A percentile compares a stretch with the other conserved stretches of the same genome.
Conservation (phyloP, 2,797 vertebrate genomes). For the Diceros bicornis region DNA sequence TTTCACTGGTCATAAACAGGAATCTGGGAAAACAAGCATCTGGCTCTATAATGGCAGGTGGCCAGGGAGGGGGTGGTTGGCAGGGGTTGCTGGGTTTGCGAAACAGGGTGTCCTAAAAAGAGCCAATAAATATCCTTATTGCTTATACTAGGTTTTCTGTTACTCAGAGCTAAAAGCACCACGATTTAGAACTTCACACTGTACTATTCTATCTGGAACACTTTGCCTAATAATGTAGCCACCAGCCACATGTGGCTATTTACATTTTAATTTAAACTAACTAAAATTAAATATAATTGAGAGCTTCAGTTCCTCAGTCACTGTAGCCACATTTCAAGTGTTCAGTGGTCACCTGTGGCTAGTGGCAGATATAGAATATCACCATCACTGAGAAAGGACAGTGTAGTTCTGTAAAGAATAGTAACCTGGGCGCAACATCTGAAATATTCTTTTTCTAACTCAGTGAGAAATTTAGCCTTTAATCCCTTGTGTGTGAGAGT, state of each 20-base stretch:
- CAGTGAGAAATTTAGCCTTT: not conserved
- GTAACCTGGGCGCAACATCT: not conserved
- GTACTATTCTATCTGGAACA: not conserved
- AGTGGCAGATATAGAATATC: not conserved
- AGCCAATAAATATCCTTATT: not conserved
- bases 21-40: not conserved
- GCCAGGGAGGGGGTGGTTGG: not conserved
- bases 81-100: not conserved
- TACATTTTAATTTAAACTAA: slow-evolving; percentile 6
- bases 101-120: not conserved
- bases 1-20: not conserved
- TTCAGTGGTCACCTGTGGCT: not conserved
- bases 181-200: not conserved
- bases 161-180: not conserved
- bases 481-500: not conserved
- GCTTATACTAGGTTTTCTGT: not conserved
- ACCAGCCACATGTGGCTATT: not conserved
- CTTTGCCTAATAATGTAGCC: not conserved
- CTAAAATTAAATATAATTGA: not conserved
- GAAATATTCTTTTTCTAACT: slow-evolving; percentile 5
- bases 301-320: not conserved
- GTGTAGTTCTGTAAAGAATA: too few relatives aligned
- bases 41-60: not conserved
- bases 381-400: not conserved
- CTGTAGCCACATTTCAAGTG: not conserved